Evolutionary conservation across 1,140 invertebrate species (phyloP), one percentile per base, ranked within the genome.

Genomic region (Macrobrachium rosenbergii): DNA sequence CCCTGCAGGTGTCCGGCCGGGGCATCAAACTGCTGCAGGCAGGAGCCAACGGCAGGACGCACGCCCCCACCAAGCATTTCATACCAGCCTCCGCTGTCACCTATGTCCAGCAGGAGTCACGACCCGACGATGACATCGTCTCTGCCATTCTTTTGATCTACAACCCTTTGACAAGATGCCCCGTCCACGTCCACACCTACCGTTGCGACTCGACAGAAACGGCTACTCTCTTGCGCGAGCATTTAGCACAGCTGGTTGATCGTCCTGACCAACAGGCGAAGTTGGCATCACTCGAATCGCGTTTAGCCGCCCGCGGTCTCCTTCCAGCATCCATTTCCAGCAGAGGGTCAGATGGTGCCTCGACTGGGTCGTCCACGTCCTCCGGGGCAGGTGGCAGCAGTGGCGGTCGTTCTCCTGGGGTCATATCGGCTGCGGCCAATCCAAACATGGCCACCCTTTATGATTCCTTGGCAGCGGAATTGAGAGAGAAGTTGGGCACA

Each of bases 171-270:
- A 99, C 97, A 0, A 96, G 97, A 90, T 95, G 94, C 92, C 95
- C 95, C 2, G 94, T 98, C 7, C 98, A 99, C 91, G 97, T 99
- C 2, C 98, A 99, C 91, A 97, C 97, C 58, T 99, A 99, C 93
- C 94, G 96, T 92, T 99, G 98, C 92, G 98, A 99, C 92, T 97
- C 97, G 17, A 95, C 97, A 23, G 96, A 98, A 90, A 99, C 98
- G 10, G 98, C 98, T 0, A 94, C 95, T 82, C 94, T 97, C 87
- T 94, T 99, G 82, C 95, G 95, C 84, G 93, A 94, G 5, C 97
- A 98, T 91, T 92, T 99, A 73, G 95, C 96, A 91, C 94, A 95
- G 14, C 92, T 99, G 69, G 96, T 97, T 23, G 95, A 96, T 73
- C 92, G 96, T 67, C 96, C 96, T 58, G 97, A 98, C 90, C 98